Base-by-base conservation (phyloP, 2,113 vertebrate species). In the Platysteira castanea region DNA sequence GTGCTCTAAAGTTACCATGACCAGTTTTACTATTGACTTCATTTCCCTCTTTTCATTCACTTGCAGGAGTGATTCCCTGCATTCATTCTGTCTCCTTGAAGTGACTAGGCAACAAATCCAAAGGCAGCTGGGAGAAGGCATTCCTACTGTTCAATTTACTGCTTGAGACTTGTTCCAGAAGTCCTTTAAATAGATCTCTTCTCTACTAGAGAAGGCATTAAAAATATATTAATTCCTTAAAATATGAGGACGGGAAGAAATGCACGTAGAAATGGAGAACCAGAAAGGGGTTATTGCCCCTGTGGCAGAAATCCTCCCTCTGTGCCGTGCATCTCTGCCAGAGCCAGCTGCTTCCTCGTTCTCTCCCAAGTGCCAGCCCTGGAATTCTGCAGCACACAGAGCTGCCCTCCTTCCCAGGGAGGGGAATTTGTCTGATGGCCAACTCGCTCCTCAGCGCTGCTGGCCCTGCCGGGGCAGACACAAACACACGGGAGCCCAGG, bases 101-200 rank as follows among this genome's bases (percentile, higher is more conserved):
- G 95, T 75, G 92, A 82, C 93, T 7, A 95, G 96, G 91, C 86
- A 95, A 93, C 93, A 92, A 75, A 70, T 10, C 68, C 93, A 89
- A 85, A 93, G 87, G 90, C 92, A 84, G 76, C 73, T 46, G 67
- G 86, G 47, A 68, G 11, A 52, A 95, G 57, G 87, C 89, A 95
- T 91, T 84, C 69, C 87, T 33, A 67, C 86, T 87, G 31, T 31
- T 94, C 93, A 44, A 31, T 73, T 63, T 46, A 82, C 84, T 64
- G 56, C 71, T 73, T 44, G 9, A 86, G 49, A 91, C 30, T 68
- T 31, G 2, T 42, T 89, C 76, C 76, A 91, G 11, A 37, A 74
- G 7, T 1, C 94, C 80, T 87, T 89, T 64, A 75, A 84, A 75
- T 14, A 74, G 26, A 22, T 11, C n/a, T 35, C 65, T 56, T 85